Evolutionary conservation across 2,797 vertebrate genomes (phyloP).

Genomic region (Platyrinchus mystaceus): DNA sequence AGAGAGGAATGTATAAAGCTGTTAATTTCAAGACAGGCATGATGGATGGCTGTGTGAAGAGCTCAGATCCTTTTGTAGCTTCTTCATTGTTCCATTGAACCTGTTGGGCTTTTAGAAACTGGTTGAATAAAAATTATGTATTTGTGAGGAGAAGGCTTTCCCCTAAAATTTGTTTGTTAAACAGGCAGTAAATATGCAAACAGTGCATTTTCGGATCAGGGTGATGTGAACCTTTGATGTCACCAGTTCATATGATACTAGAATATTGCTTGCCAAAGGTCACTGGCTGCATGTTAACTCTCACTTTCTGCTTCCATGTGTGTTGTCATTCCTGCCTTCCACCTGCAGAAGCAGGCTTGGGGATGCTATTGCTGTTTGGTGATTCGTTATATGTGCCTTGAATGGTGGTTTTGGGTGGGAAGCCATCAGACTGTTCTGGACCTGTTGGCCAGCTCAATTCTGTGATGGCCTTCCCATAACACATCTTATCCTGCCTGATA

Average conservation of each 20-base stretch:
- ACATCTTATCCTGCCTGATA: neutral
- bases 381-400: neutral
- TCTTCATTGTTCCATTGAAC: neutral
- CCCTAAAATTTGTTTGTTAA: neutral
- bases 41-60: neutral
- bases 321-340: neutral
- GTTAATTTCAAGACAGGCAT: neutral
- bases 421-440: neutral
- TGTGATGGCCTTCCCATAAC: neutral
- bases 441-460: neutral
- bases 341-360: neutral
- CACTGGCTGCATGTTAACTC: neutral
- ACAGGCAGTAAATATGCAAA: neutral
- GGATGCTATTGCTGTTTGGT: neutral
- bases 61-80: neutral
- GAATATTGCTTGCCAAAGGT: neutral
- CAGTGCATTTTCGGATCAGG: rapidly evolving
- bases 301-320: neutral
- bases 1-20: neutral
- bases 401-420: neutral
- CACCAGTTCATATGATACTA: neutral
- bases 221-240: neutral
- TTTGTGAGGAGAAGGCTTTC: neutral
- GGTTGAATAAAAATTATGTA: neutral
- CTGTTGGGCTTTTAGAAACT: neutral